Evolutionary conservation across 2,888 invertebrate species (phyloP), one percentile per base, ranked within the genome.

Genomic region (Rapana venosa): DNA sequence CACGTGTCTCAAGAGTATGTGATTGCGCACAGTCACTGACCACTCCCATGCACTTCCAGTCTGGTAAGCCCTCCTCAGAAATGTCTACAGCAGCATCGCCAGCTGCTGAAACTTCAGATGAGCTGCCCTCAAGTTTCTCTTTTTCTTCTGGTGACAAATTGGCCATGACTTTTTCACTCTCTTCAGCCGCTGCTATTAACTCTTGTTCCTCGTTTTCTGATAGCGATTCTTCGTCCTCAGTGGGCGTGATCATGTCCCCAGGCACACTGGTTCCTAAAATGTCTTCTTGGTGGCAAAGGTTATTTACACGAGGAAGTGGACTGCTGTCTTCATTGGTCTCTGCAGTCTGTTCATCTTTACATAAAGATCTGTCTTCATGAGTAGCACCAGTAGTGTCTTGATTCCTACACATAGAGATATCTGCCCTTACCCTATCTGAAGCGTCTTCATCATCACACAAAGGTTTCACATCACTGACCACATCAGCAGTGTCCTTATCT

Each of bases 171-270:
- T 47, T 87, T 35, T 87, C 87, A 36, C 70, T 70, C 32, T 87
- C 87, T 47, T 74, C 87, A 0, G 87, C 87, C 13, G 87, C 87
- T 26, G 87, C 47, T 26, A 87, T 87, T 17, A 87, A 26, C 20
- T 70, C 74, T 11, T 36, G 36, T 26, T 87, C 87, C 35, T 61
- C 86, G 20, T 58, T 86, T 20, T 66, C 32, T 26, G 35, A 30
- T 6, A 61, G 17, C 30, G 32, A 22, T 66, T 61, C 58, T 30
- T 58, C 30, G 26, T 1, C 26, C 26, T 83, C 81, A 6, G 36
- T 13, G 26, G 22, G 1, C 4, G 36, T 36, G 22, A 5, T 83
- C 47, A 47, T 22, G 81, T 83, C 26, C 22, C 26, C 47, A 1
- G 66, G 20, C 17, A 36, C 81, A 47, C 0, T 4, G 26, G 6